phyloP scores from a whole-genome alignment of 2,113 vertebrate genomes.

The Oreochromis niloticus region DNA sequence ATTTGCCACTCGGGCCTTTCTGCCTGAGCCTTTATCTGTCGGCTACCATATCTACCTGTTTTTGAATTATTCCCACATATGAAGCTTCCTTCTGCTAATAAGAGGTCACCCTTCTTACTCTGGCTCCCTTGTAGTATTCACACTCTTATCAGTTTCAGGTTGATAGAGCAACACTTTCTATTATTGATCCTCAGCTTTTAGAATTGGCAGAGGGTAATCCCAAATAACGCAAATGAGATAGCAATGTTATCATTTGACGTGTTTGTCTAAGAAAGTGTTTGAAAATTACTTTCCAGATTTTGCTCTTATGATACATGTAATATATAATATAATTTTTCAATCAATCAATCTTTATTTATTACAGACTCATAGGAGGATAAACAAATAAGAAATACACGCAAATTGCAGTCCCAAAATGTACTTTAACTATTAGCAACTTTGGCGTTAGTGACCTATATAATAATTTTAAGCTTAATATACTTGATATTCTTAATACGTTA shows the following conservation, averaged over 20 bases:
- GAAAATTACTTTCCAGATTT: background rate
- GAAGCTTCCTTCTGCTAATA: background rate
- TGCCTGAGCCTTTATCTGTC: conserved; percentile 4
- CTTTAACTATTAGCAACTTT: background rate
- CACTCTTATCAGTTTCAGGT: background rate
- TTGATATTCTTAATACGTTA: background rate
- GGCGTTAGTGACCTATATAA: background rate
- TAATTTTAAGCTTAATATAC: background rate
- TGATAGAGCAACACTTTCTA: background rate
- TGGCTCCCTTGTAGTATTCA: background rate
- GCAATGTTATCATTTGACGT: background rate
- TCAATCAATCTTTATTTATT: background rate
- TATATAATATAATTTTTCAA: background rate
- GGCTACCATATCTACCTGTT: conserved; percentile 8
- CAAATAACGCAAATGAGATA: conserved; percentile 9
- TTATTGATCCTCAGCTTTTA: conserved; percentile 26
- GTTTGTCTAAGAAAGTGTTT: background rate
- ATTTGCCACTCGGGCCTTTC: conserved; percentile 1
- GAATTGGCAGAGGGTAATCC: conserved; percentile 23
- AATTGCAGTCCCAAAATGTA: background rate
- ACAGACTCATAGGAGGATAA: background rate
- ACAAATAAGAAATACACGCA: background rate
- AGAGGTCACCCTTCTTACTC: background rate
- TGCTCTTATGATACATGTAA: background rate
- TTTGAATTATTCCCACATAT: background rate